These are phyloP conservation scores for Rhagoletis zephyria DNA, from an alignment of 1,140 invertebrate species.

Conservation along the genomic window DNA sequence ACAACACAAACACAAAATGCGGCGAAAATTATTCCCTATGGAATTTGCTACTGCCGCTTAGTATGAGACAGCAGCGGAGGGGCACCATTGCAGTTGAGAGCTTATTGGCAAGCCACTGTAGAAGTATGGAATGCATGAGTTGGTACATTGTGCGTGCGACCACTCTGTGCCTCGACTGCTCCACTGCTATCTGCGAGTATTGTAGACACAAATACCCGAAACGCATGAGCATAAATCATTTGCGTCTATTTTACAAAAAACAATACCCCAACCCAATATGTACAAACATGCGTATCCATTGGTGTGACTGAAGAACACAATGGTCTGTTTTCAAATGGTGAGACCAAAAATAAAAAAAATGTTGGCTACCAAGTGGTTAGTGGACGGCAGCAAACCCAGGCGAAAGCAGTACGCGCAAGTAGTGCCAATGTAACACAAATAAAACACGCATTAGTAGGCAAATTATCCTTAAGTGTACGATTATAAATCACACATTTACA, in stretches of 20 bases:
- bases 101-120: too few species aligned
- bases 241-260: constrained; percentile 28
- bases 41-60: neutral
- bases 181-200: neutral
- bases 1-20: constrained; percentile 2
- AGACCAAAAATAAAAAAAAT: neutral
- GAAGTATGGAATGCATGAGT: neutral
- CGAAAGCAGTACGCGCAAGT: neutral
- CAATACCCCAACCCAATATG: neutral
- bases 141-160: neutral
- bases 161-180: neutral
- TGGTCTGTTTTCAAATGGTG: neutral
- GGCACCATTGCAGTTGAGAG: too few species aligned
- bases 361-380: neutral
- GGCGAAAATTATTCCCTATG: constrained; percentile 31
- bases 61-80: too few species aligned
- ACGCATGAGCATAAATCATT: constrained; percentile 42
- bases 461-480: constrained; percentile 39
- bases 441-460: constrained; percentile 44
- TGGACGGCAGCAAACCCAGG: neutral
- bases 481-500: constrained; percentile 49
- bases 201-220: neutral
- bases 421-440: constrained; percentile 14
- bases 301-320: neutral
- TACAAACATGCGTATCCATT: neutral